These are phyloP conservation scores for Amia ocellicauda DNA, from an alignment of 2,113 vertebrate genomes.

Conservation along the genomic window DNA sequence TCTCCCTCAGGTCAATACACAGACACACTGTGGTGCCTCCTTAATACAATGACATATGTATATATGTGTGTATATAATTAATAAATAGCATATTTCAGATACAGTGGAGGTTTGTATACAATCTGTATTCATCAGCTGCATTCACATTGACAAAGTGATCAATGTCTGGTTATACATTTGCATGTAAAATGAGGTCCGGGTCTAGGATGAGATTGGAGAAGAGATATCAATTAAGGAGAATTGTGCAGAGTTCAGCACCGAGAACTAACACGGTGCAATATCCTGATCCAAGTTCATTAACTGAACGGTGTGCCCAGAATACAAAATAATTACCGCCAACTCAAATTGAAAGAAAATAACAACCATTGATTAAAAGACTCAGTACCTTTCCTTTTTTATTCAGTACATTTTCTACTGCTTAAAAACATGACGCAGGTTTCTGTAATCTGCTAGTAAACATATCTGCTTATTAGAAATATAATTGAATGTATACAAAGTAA, in stretches of 20 bases:
- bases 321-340: slow-evolving; percentile 41
- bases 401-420: no score
- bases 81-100: neutral
- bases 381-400: no score
- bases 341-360: slow-evolving; percentile 11
- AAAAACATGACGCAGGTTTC: no score
- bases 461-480: no score
- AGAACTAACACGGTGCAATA: slow-evolving; percentile 67
- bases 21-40: no score
- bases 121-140: slow-evolving; percentile 64
- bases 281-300: slow-evolving; percentile 65
- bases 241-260: slow-evolving; percentile 58
- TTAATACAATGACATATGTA: neutral
- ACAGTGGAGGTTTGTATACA: slow-evolving; percentile 35
- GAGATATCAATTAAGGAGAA: slow-evolving; percentile 73
- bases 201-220: slow-evolving; percentile 46
- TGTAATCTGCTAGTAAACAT: no score
- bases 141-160: slow-evolving; percentile 64
- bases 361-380: no score
- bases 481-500: no score
- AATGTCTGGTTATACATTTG: slow-evolving; percentile 69
- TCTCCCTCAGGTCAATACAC: no score
- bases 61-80: no score
- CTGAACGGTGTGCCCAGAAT: slow-evolving; percentile 50
- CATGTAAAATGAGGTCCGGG: slow-evolving; percentile 67